Percentiles rank a stretch among this genome's conserved stretches.
These are phyloP conservation scores for Carcina quercana DNA, from an alignment of 2,888 invertebrate genomes.

Conservation along the genomic window DNA sequence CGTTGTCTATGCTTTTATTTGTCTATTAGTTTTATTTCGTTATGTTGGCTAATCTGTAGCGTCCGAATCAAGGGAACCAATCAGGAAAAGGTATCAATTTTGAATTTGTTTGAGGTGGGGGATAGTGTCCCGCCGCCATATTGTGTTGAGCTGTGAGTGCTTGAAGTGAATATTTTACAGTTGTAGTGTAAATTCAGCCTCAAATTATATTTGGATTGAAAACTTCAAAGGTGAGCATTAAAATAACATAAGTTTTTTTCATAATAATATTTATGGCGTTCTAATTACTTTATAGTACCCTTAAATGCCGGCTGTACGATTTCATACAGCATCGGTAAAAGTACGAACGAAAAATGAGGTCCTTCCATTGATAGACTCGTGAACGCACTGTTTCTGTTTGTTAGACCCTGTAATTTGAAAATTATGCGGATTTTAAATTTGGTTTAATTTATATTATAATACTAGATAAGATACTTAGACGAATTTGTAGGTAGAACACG, in stretches of 20 bases:
- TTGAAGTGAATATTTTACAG: slow-evolving; percentile 55
- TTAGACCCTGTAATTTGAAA: too few species aligned
- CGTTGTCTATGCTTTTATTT: slow-evolving; percentile 7
- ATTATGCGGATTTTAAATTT: too few species aligned
- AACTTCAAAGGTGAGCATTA: slow-evolving; percentile 51
- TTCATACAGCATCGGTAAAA: slow-evolving; percentile 19
- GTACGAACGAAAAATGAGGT: slow-evolving; percentile 7
- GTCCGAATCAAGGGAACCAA: slow-evolving; percentile 52
- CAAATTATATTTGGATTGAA: slow-evolving; percentile 55
- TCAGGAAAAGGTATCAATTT: slow-evolving; percentile 52
- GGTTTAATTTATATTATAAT: too few species aligned
- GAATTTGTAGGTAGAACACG: too few species aligned
- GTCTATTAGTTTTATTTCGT: slow-evolving; percentile 5
- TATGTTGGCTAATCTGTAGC: slow-evolving; percentile 51
- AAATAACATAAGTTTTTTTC: slow-evolving; percentile 55
- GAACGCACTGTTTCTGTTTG: neutral
- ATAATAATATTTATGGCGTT: slow-evolving; percentile 25
- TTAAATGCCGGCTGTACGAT: slow-evolving; percentile 29
- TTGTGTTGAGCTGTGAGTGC: slow-evolving; percentile 71
- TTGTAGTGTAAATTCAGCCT: slow-evolving; percentile 62
- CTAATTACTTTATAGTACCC: slow-evolving; percentile 17
- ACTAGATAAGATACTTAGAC: too few species aligned
- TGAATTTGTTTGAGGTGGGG: slow-evolving; percentile 66
- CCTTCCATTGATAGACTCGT: neutral
- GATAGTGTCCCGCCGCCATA: slow-evolving; percentile 69